phyloP scores from a whole-genome alignment of 2,888 invertebrate species.

The Amphipyra berbera region DNA sequence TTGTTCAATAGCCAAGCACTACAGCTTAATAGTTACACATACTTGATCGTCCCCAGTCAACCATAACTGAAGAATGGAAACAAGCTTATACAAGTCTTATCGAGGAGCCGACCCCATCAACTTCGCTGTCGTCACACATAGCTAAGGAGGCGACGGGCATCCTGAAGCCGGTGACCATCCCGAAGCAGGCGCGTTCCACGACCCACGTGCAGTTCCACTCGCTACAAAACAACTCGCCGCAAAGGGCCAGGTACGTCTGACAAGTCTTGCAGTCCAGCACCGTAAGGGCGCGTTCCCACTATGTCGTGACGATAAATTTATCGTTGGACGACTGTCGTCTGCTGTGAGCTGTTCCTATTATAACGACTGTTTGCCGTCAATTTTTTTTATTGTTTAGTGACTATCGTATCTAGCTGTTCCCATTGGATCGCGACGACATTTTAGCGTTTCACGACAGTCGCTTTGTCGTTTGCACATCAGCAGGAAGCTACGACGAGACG shows the following conservation, averaged over 20 bases:
- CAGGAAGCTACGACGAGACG: too few species aligned
- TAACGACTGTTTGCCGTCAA: too few species aligned
- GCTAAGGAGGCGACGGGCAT: slow-evolving; percentile 56
- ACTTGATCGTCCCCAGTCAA: slow-evolving; percentile 90
- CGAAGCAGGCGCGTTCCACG: slow-evolving; percentile 59
- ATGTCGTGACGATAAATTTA: too few species aligned
- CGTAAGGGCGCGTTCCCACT: too few species aligned
- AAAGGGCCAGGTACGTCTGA: slow-evolving; percentile 54
- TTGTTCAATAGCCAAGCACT: too few species aligned
- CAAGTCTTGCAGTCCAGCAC: background rate
- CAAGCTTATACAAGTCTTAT: slow-evolving; percentile 98
- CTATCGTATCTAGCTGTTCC: too few species aligned
- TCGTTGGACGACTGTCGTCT: too few species aligned
- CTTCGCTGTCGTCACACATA: slow-evolving; percentile 69
- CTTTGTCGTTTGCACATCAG: too few species aligned
- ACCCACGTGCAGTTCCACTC: slow-evolving; percentile 64
- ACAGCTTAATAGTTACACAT: background rate
- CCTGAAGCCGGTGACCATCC: slow-evolving; percentile 54
- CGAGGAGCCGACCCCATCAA: slow-evolving; percentile 91
- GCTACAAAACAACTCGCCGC: slow-evolving; percentile 64
- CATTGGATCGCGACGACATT: too few species aligned
- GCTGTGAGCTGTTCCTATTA: too few species aligned
- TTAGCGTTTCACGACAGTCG: too few species aligned
- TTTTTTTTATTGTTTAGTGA: too few species aligned
- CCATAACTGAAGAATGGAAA: slow-evolving; percentile 96